Percentiles rank a stretch among this genome's conserved stretches.
Evolutionary conservation across 1,140 invertebrate species (phyloP).

Genomic region (Eueides isabella): DNA sequence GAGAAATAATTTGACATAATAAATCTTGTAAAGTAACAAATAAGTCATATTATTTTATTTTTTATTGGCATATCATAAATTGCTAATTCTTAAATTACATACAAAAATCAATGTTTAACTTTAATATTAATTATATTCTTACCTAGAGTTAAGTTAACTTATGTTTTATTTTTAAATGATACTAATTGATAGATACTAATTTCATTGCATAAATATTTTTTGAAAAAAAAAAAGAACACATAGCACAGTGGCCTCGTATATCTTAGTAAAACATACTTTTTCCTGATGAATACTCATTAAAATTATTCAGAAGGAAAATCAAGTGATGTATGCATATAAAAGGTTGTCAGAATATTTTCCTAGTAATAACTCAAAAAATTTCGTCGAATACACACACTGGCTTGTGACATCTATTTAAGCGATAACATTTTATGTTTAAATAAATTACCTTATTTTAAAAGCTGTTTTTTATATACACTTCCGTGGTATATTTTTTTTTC

Average conservation of each 20-base stretch:
- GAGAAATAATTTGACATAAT: too few relatives aligned
- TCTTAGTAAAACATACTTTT: neutral
- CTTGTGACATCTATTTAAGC: neutral
- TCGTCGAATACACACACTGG: neutral
- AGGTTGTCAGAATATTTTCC: neutral
- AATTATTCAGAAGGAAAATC: slow-evolving; percentile 5
- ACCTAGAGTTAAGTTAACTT: too few relatives aligned
- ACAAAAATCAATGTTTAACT: too few relatives aligned
- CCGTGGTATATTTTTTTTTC: neutral
- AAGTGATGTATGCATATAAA: neutral
- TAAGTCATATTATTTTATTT: too few relatives aligned
- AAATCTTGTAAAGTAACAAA: too few relatives aligned
- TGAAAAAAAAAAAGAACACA: neutral
- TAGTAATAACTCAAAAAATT: slow-evolving; percentile 6
- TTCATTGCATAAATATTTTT: too few relatives aligned
- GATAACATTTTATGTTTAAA: neutral
- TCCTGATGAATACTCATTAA: neutral
- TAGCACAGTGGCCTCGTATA: neutral
- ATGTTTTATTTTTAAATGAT: too few relatives aligned
- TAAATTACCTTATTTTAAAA: too few relatives aligned
- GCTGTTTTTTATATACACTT: neutral
- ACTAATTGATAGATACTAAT: too few relatives aligned
- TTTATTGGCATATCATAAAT: too few relatives aligned
- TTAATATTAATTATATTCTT: too few relatives aligned
- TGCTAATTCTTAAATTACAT: too few relatives aligned